These are phyloP conservation scores for Polia nebulosa DNA, from an alignment of 2,888 invertebrate genomes.

Conservation along the genomic window DNA sequence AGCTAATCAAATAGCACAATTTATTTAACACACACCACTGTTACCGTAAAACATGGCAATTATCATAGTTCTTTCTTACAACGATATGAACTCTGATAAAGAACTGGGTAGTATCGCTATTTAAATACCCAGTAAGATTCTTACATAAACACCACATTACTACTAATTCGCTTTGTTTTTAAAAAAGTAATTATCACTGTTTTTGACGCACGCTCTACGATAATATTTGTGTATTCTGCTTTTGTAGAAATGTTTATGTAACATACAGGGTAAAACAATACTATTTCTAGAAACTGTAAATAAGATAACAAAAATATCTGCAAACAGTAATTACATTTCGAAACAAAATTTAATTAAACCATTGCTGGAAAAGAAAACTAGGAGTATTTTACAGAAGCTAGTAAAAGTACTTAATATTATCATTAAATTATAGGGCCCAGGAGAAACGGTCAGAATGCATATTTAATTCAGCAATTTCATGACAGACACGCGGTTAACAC, in stretches of 20 bases:
- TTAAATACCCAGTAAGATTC: conserved; percentile 23
- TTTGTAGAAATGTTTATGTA: conserved; percentile 20
- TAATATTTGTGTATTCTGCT: conserved; percentile 46
- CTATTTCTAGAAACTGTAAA: conserved; percentile 13
- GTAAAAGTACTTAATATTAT: too few relatives aligned
- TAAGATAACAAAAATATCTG: background rate
- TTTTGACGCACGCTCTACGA: conserved; percentile 38
- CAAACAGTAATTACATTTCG: background rate
- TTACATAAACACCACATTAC: conserved; percentile 21
- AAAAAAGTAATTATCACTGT: conserved; percentile 31
- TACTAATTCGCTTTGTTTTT: conserved; percentile 37
- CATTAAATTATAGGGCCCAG: background rate
- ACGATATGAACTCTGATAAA: conserved; percentile 42
- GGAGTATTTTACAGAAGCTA: background rate
- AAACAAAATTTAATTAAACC: background rate
- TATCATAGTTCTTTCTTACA: conserved; percentile 47
- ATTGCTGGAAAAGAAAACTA: background rate
- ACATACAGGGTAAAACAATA: too few relatives aligned
- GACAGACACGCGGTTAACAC: conserved; percentile 32
- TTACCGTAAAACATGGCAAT: conserved; percentile 39
- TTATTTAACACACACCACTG: conserved; percentile 34
- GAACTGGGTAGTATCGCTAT: conserved; percentile 12
- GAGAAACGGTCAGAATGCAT: conserved; percentile 23
- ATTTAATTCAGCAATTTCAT: conserved; percentile 17
- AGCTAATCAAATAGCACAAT: conserved; percentile 44